These are phyloP conservation scores for Protonibea diacanthus DNA, from an alignment of 2,797 vertebrate genomes.

Conservation along the genomic window DNA sequence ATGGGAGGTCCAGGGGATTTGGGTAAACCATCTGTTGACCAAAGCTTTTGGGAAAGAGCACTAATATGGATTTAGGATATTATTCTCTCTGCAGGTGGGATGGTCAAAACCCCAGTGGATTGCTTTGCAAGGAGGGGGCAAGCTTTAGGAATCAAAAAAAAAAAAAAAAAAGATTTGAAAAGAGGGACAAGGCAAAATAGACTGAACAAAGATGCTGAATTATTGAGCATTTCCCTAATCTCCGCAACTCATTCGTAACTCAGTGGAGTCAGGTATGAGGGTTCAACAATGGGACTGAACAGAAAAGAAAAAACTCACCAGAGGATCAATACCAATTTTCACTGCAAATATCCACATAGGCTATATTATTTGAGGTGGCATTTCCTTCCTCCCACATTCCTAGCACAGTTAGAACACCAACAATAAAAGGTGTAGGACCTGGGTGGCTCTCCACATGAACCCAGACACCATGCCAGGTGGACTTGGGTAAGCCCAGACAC, in stretches of 20 bases:
- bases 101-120: slow-evolving; percentile 78
- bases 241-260: slow-evolving; percentile 56
- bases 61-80: slow-evolving; percentile 88
- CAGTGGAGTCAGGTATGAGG: slow-evolving; percentile 51
- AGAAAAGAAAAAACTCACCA: slow-evolving; percentile 38
- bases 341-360: slow-evolving; percentile 24
- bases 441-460: slow-evolving; percentile 47
- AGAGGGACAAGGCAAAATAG: slow-evolving; percentile 47
- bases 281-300: slow-evolving; percentile 34
- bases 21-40: slow-evolving; percentile 87
- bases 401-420: slow-evolving; percentile 15
- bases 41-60: slow-evolving; percentile 85
- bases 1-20: slow-evolving; percentile 81
- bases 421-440: slow-evolving; percentile 32
- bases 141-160: slow-evolving; percentile 51
- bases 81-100: slow-evolving; percentile 87
- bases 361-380: slow-evolving; percentile 24
- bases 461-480: slow-evolving; percentile 17
- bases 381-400: slow-evolving; percentile 47
- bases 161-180: slow-evolving; percentile 61
- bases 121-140: slow-evolving; percentile 64
- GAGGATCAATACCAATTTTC: slow-evolving; percentile 39
- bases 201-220: slow-evolving; percentile 62
- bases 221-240: slow-evolving; percentile 65
- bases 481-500: slow-evolving; percentile 27